These are phyloP conservation scores for Platichthys stellatus DNA, from an alignment of 2,113 vertebrate species.

Conservation along the genomic window DNA sequence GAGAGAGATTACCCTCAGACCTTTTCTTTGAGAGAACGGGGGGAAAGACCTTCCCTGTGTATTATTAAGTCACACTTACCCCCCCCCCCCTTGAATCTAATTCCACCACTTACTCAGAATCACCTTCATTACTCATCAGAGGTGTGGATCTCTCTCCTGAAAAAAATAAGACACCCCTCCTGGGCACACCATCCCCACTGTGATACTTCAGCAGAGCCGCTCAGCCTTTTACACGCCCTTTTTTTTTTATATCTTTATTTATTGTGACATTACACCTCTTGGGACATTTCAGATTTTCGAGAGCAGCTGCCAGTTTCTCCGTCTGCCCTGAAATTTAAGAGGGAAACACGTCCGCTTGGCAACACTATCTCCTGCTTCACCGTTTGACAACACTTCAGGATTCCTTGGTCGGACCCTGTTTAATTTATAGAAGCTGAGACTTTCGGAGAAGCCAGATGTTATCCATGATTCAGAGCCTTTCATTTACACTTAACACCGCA, in stretches of 20 bases:
- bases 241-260: background rate
- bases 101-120: constrained; percentile 63
- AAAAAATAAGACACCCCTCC: background rate
- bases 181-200: constrained; percentile 11
- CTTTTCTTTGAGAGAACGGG: constrained; percentile 54
- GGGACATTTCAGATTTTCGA: constrained; percentile 38
- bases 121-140: constrained; percentile 76
- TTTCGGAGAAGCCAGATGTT: constrained; percentile 58
- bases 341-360: constrained; percentile 27
- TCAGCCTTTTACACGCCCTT: constrained; percentile 28
- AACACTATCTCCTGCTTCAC: constrained; percentile 9
- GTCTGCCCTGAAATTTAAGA: constrained; percentile 23
- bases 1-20: constrained; percentile 62
- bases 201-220: constrained; percentile 21
- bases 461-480: constrained; percentile 68
- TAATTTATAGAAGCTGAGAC: constrained; percentile 59
- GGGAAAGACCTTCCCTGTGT: constrained; percentile 53
- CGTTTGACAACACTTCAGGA: constrained; percentile 37
- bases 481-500: constrained; percentile 53
- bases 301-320: constrained; percentile 41
- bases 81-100: too few relatives aligned
- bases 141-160: constrained; percentile 53
- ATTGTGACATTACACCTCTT: constrained; percentile 44
- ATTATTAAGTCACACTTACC: constrained; percentile 78
- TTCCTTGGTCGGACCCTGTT: constrained; percentile 46